Evolutionary conservation across 2,113 vertebrate species (phyloP).

Genomic region (Dendrocopos noguchii): DNA sequence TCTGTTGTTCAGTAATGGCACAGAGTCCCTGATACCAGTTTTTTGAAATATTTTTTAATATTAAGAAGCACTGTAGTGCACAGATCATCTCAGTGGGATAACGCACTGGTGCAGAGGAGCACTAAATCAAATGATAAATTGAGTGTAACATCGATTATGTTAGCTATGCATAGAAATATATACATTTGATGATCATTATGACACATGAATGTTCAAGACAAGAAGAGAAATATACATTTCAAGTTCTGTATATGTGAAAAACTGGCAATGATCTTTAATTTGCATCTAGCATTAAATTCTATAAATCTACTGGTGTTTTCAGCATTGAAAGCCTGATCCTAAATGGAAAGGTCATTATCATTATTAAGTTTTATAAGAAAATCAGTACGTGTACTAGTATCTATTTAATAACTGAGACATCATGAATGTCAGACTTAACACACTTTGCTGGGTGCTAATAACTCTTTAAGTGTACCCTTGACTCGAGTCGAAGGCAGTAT

Average conservation of each 20-base stretch:
- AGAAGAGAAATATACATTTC: conserved; percentile 71
- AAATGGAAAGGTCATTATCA: conserved; percentile 82
- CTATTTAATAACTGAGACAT: conserved; percentile 82
- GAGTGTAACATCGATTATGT: conserved; percentile 76
- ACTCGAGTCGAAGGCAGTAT: conserved; percentile 74
- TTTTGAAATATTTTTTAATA: conserved; percentile 12
- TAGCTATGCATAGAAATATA: conserved; percentile 75
- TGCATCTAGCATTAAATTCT: conserved; percentile 72
- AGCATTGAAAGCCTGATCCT: conserved; percentile 69
- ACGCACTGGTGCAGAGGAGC: conserved; percentile 62
- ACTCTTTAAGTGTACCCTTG: conserved; percentile 79
- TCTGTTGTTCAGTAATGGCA: conserved; percentile 58
- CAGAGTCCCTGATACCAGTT: conserved; percentile 8
- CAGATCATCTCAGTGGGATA: conserved; percentile 65
- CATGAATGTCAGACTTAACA: conserved; percentile 82
- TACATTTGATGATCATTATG: conserved; percentile 72
- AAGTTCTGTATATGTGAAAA: conserved; percentile 66
- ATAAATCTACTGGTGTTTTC: conserved; percentile 77
- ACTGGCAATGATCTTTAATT: conserved; percentile 58
- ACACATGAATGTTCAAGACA: conserved; percentile 50
- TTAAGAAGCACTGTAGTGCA: conserved; percentile 44
- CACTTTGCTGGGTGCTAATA: conserved; percentile 79
- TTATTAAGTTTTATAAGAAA: conserved; percentile 84
- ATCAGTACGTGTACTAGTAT: conserved; percentile 75
- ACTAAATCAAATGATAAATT: conserved; percentile 77